Conservation (phyloP, 2,888 invertebrate species). For the Bellardia bayeri region DNA sequence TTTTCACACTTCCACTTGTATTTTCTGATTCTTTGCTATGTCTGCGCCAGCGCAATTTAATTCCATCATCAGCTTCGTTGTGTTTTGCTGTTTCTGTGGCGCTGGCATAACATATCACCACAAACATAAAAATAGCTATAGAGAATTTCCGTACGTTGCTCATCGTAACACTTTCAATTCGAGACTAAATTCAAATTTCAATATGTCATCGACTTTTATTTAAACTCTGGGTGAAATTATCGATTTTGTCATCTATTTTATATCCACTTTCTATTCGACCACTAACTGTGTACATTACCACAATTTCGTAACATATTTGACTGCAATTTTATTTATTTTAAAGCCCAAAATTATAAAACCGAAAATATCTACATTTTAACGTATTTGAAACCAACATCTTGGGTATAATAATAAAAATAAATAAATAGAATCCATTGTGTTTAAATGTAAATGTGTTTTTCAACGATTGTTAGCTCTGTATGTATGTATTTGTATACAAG, state of each 20-base stretch:
- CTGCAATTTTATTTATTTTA: not conserved
- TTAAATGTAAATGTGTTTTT: conserved; percentile 20
- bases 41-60: conserved; percentile 16
- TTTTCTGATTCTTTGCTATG: conserved; percentile 5
- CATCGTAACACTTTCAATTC: conserved; percentile 57
- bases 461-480: conserved; percentile 22
- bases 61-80: not conserved
- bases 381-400: conserved; percentile 79
- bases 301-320: conserved; percentile 25
- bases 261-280: conserved; percentile 69
- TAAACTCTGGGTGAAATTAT: conserved; percentile 53
- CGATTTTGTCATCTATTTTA: conserved; percentile 37
- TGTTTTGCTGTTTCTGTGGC: not conserved
- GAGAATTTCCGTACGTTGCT: conserved; percentile 39
- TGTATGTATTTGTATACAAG: too few relatives aligned
- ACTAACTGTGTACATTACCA: conserved; percentile 33
- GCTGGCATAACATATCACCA: not conserved
- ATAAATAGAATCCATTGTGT: conserved; percentile 79
- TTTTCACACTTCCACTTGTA: conserved; percentile 48
- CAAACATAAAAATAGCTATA: conserved; percentile 19
- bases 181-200: conserved; percentile 51
- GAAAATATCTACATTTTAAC: conserved; percentile 14
- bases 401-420: conserved; percentile 77
- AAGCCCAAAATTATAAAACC: conserved; percentile 9
- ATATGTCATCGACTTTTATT: conserved; percentile 49